Conservation (phyloP, 2,888 invertebrate species). For the Anarsia innoxiella region DNA sequence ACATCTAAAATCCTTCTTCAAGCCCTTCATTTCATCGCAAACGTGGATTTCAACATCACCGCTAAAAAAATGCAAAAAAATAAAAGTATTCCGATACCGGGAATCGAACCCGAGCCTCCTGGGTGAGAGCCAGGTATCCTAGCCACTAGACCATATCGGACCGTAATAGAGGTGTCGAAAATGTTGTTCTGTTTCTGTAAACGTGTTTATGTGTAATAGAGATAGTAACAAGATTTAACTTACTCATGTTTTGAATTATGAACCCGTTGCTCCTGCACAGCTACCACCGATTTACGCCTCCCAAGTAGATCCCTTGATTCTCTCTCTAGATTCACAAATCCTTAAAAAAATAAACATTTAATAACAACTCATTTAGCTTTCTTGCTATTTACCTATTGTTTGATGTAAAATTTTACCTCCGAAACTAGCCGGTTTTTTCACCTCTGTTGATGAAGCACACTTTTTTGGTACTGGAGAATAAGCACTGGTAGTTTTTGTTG, state of each 20-base stretch:
- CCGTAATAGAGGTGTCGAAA: constrained; percentile 12
- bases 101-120: constrained; percentile 77
- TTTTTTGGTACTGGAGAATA: constrained; percentile 76
- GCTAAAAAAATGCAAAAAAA: constrained; percentile 47
- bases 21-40: constrained; percentile 93
- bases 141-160: constrained; percentile 79
- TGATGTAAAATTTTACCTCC: too few species aligned
- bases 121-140: constrained; percentile 78
- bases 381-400: constrained; percentile 1
- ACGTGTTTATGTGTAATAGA: constrained; percentile 16
- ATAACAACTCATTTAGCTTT: constrained; percentile 1
- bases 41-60: constrained; percentile 95
- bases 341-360: constrained; percentile 30
- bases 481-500: constrained; percentile 66
- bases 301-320: constrained; percentile 64
- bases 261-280: constrained; percentile 44
- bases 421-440: constrained; percentile 70
- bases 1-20: constrained; percentile 92
- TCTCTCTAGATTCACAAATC: constrained; percentile 61
- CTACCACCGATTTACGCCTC: constrained; percentile 57
- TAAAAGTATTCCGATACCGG: constrained; percentile 71
- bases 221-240: constrained; percentile 25
- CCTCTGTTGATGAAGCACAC: constrained; percentile 29
- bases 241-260: constrained; percentile 66
- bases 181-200: constrained; percentile 2